Evolutionary conservation across 2,113 vertebrate genomes (phyloP).

Genomic region (Callipepla squamata): DNA sequence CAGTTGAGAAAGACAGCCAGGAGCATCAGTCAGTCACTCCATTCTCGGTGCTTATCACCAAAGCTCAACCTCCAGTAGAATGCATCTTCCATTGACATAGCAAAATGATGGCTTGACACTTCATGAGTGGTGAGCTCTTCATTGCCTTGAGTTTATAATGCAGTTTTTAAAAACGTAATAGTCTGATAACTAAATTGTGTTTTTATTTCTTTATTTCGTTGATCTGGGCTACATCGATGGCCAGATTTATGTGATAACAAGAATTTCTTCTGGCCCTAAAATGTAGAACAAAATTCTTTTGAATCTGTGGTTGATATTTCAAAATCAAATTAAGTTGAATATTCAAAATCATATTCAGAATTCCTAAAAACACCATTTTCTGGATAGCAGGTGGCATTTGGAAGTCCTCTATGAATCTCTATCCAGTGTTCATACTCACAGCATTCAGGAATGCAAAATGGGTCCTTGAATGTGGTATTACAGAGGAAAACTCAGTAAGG

Average conservation of each 20-base stretch:
- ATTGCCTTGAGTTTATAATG: not conserved
- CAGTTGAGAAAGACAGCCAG: not conserved
- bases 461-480: not conserved
- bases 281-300: not conserved
- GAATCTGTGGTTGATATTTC: not conserved
- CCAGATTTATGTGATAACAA: not conserved
- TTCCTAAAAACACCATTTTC: not conserved
- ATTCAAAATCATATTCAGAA: not conserved
- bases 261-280: not conserved
- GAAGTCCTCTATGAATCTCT: not conserved
- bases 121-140: not conserved
- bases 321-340: not conserved
- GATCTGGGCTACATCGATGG: not conserved
- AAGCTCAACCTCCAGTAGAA: not conserved
- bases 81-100: not conserved
- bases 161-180: not conserved
- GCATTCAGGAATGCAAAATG: not conserved
- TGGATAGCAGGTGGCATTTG: not conserved
- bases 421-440: not conserved
- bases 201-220: not conserved
- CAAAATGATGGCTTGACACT: not conserved
- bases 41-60: not conserved
- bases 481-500: not conserved
- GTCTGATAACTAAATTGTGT: not conserved
- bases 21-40: not conserved